Conservation (phyloP, 2,113 vertebrate species). For the Oncorhynchus kisutch region DNA sequence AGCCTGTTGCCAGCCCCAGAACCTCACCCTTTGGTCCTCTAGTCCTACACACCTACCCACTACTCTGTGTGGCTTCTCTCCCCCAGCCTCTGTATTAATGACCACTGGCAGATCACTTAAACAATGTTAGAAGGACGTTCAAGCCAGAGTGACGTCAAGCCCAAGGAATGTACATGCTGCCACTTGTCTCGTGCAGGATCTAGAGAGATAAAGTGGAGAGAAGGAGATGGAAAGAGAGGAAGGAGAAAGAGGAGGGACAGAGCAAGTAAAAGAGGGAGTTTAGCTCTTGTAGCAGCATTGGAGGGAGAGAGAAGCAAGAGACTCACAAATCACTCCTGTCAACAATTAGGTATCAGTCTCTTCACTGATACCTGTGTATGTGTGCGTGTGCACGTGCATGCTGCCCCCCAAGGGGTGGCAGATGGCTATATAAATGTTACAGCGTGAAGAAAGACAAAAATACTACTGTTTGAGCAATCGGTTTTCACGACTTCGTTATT, state of each 20-base stretch:
- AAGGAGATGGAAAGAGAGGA: slow-evolving; percentile 29
- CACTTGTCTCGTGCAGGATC: neutral
- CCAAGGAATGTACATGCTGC: slow-evolving; percentile 20
- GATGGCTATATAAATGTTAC: neutral
- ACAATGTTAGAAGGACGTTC: neutral
- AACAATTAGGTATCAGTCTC: slow-evolving; percentile 71
- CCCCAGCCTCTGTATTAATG: slow-evolving; percentile 14
- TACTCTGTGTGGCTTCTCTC: slow-evolving; percentile 20
- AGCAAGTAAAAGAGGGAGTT: slow-evolving; percentile 30
- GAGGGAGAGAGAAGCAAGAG: slow-evolving; percentile 48
- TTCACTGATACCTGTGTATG: slow-evolving; percentile 44
- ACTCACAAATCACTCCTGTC: slow-evolving; percentile 76
- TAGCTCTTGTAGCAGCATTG: slow-evolving; percentile 56
- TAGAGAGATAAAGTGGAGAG: neutral
- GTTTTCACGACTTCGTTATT: neutral
- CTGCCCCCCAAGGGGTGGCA: neutral
- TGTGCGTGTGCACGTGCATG: slow-evolving; percentile 3
- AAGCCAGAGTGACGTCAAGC: slow-evolving; percentile 32
- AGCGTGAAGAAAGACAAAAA: neutral
- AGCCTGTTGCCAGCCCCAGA: slow-evolving; percentile 46
- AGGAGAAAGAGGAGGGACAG: neutral
- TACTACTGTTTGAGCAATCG: neutral
- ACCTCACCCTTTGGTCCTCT: slow-evolving; percentile 25
- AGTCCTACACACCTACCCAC: neutral
- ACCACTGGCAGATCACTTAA: slow-evolving; percentile 1